Conservation (phyloP, 2,888 invertebrate species). For the Augochlorella aurata region DNA sequence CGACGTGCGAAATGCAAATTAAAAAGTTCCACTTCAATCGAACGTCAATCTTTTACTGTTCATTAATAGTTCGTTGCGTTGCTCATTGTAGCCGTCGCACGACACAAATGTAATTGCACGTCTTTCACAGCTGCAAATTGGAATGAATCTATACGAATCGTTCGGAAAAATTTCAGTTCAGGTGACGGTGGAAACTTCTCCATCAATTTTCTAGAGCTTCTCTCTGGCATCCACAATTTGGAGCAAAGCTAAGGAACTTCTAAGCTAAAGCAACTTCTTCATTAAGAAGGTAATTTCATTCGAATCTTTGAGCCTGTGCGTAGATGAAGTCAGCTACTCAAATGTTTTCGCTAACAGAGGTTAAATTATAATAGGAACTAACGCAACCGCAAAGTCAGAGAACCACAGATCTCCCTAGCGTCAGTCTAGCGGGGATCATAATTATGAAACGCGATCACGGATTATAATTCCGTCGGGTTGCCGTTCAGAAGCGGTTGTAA, state of each 20-base stretch:
- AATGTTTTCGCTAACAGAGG: too few relatives aligned
- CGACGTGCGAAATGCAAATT: background rate
- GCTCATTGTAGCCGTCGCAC: too few relatives aligned
- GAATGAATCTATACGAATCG: too few relatives aligned
- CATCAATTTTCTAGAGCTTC: too few relatives aligned
- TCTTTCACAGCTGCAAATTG: background rate
- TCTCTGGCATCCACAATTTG: background rate
- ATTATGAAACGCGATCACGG: constrained; percentile 56
- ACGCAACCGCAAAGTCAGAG: background rate
- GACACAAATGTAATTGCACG: background rate
- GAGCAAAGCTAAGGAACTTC: background rate
- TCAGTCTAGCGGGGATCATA: constrained; percentile 28
- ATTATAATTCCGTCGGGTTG: constrained; percentile 54
- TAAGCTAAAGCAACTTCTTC: too few relatives aligned
- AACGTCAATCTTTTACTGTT: background rate
- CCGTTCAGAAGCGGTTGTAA: constrained; percentile 37
- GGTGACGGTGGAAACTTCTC: too few relatives aligned
- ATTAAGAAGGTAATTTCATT: background rate
- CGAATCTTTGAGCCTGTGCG: background rate
- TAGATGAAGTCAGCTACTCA: background rate
- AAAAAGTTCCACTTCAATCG: background rate
- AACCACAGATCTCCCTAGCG: background rate
- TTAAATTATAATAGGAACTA: too few relatives aligned
- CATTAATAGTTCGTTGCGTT: background rate
- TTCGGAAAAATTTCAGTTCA: too few relatives aligned